Conservation (phyloP, 2,888 invertebrate species). For the Volucella inanis region DNA sequence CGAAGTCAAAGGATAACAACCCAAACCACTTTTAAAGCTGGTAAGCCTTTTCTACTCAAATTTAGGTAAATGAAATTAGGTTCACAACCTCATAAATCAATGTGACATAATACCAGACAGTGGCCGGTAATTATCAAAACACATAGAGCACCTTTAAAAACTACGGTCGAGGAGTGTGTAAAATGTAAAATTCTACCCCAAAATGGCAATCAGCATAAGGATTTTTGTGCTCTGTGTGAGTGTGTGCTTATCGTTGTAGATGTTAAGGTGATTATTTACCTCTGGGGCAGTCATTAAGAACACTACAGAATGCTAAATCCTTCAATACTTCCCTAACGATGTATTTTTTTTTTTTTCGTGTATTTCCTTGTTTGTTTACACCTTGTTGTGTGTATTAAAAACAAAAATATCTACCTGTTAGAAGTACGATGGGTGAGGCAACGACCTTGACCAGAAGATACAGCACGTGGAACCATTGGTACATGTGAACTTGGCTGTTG, state of each 20-base stretch:
- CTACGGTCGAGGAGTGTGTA: too few relatives aligned
- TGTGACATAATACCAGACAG: too few relatives aligned
- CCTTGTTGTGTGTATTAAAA: background rate
- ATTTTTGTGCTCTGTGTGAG: too few relatives aligned
- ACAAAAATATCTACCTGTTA: constrained; percentile 46
- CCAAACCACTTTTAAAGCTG: too few relatives aligned
- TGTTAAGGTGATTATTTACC: constrained; percentile 38
- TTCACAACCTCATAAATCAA: too few relatives aligned
- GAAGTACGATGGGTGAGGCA: background rate
- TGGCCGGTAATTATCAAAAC: too few relatives aligned
- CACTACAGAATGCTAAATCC: constrained; percentile 33
- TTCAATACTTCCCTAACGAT: constrained; percentile 44
- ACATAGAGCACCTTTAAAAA: too few relatives aligned
- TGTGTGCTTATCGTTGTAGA: background rate
- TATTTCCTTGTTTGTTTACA: background rate
- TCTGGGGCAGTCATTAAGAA: constrained; percentile 25
- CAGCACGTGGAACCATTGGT: constrained; percentile 26
- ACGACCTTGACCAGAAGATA: constrained; percentile 66
- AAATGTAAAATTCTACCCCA: too few relatives aligned
- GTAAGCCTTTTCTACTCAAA: too few relatives aligned
- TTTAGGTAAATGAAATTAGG: too few relatives aligned
- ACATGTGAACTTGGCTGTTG: constrained; percentile 61
- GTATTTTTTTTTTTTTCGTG: background rate
- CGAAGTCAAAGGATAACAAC: too few relatives aligned
- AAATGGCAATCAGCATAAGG: too few relatives aligned